Conservation (phyloP, 2,888 invertebrate genomes). For the Tanaodytes sp. region DNA sequence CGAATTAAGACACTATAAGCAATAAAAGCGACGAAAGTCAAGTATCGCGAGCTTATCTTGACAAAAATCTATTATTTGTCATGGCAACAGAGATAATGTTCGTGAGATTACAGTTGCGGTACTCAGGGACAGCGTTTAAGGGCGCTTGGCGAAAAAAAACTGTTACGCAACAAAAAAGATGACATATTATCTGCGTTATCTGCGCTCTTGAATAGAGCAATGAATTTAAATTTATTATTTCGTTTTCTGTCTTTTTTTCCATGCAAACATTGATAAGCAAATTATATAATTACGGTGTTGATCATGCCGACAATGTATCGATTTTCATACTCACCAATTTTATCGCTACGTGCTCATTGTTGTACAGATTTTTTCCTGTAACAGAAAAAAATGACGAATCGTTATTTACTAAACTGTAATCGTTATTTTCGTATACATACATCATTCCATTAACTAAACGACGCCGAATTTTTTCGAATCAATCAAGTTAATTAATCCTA, state of each 20-base stretch:
- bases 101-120: constrained; percentile 33
- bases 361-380: constrained; percentile 99
- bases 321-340: constrained; percentile 84
- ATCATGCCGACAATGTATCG: no score
- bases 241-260: not conserved
- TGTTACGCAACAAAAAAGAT: constrained; percentile 6
- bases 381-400: constrained; percentile 75
- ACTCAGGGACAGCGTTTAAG: constrained; percentile 29
- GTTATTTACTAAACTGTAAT: no score
- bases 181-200: not conserved
- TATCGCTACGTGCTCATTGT: constrained; percentile 99
- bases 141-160: constrained; percentile 8
- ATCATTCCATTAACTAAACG: no score
- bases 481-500: no score
- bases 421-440: no score
- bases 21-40: no score
- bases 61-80: constrained; percentile 46
- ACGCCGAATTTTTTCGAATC: no score
- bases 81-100: constrained; percentile 41
- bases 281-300: no score
- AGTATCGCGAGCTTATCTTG: no score
- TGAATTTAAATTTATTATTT: no score
- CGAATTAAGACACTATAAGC: no score
- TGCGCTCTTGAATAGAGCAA: not conserved
- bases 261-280: no score